phyloP scores from a whole-genome alignment of 2,888 invertebrate species.

The Parnassius orleans region DNA sequence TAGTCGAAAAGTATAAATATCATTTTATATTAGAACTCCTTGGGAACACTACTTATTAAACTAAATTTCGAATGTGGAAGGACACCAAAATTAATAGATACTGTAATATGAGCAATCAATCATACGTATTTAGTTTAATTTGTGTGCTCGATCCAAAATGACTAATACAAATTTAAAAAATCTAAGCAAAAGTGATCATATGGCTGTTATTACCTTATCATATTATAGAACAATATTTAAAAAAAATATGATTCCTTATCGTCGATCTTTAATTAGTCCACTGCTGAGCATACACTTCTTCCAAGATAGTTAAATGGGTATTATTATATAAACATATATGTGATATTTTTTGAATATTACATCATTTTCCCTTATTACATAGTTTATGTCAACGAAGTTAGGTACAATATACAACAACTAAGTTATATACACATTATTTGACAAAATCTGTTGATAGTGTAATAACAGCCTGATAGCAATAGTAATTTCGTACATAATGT shows the following conservation, averaged over 20 bases:
- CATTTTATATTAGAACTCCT: slow-evolving; percentile 1
- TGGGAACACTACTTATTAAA: slow-evolving; percentile 37
- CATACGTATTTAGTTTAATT: slow-evolving; percentile 30
- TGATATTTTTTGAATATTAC: not conserved
- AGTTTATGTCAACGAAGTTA: not conserved
- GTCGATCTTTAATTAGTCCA: too few species aligned
- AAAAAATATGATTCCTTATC: too few species aligned
- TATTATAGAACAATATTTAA: not conserved
- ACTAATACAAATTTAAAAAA: slow-evolving; percentile 9
- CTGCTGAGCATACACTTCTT: too few species aligned
- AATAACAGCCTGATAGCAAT: not conserved
- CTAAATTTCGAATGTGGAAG: slow-evolving; percentile 49
- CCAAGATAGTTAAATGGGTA: too few species aligned
- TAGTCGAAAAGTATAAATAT: slow-evolving; percentile 40
- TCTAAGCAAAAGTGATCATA: not conserved
- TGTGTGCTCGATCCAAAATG: slow-evolving; percentile 9
- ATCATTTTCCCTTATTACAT: not conserved
- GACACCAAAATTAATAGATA: slow-evolving; percentile 27
- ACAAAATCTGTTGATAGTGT: not conserved
- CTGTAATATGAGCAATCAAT: too few species aligned
- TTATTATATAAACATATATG: not conserved
- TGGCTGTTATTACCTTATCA: slow-evolving; percentile 11
- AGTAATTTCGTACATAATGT: too few species aligned
- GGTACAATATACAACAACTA: not conserved
- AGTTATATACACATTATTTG: not conserved